Evolutionary conservation across 2,113 vertebrate genomes (phyloP).

Genomic region (human): DNA sequence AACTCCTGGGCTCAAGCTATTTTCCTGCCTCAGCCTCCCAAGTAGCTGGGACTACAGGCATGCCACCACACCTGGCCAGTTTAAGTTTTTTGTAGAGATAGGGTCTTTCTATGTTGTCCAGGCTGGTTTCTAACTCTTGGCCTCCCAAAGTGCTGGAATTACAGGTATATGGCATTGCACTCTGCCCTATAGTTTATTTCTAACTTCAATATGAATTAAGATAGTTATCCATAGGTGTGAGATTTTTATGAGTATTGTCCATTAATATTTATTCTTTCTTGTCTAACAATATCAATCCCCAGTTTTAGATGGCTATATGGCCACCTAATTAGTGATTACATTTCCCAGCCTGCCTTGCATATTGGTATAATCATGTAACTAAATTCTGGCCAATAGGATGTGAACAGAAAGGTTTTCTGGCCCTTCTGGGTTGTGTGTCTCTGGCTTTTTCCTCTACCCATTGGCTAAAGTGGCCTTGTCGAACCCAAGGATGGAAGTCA

Average conservation of each 20-base stretch:
- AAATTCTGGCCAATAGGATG: neutral
- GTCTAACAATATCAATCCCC: neutral
- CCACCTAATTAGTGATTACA: neutral
- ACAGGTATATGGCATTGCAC: too few species aligned
- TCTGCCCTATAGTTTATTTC: neutral
- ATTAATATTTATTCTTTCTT: neutral
- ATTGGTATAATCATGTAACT: neutral
- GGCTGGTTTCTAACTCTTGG: too few species aligned
- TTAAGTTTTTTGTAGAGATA: too few species aligned
- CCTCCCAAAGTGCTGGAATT: too few species aligned
- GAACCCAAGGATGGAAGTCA: neutral
- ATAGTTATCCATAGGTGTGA: neutral
- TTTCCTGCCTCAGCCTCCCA: too few species aligned
- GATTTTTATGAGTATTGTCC: neutral
- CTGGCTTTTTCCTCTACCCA: neutral
- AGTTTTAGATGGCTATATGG: neutral
- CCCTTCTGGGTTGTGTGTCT: neutral
- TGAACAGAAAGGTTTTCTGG: slow-evolving; percentile 9
- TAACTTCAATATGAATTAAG: neutral
- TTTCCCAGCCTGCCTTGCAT: neutral
- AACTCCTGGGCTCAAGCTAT: too few species aligned
- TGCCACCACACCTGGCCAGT: too few species aligned
- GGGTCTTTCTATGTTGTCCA: too few species aligned
- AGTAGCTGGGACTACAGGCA: too few species aligned
- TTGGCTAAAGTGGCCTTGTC: neutral